A percentile compares a stretch with the other conserved stretches of the same genome.
Conservation (phyloP, 2,888 invertebrate species). For the Stenolophus ochropezus region DNA sequence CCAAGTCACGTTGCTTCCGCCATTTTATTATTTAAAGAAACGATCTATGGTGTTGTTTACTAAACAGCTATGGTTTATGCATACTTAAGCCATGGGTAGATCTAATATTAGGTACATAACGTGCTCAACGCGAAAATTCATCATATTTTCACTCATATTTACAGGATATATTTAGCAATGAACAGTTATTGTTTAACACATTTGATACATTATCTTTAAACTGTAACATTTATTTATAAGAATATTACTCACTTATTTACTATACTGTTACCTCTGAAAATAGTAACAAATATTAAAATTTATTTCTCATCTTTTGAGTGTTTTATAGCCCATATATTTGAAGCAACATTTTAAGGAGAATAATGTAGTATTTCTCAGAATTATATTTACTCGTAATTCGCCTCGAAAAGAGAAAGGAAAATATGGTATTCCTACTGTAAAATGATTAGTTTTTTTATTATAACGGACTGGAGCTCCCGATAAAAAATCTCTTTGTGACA, state of each 20-base stretch:
- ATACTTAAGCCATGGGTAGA: not conserved
- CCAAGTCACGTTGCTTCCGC: slow-evolving; percentile 25
- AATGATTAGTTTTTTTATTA: not conserved
- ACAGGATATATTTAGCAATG: not conserved
- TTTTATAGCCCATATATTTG: too few species aligned
- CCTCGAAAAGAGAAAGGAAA: not conserved
- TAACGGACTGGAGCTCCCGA: not conserved
- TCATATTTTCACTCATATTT: not conserved
- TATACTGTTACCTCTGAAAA: too few species aligned
- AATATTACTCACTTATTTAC: too few species aligned
- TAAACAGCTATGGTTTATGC: slow-evolving; percentile 5
- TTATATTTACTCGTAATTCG: not conserved
- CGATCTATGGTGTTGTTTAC: slow-evolving; percentile 1
- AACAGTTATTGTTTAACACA: not conserved
- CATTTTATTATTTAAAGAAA: slow-evolving; percentile 31
- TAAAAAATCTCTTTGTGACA: not conserved
- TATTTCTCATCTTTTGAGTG: too few species aligned
- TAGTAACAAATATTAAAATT: too few species aligned
- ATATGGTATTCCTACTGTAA: not conserved
- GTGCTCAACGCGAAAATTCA: slow-evolving; percentile 1
- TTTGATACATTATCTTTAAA: too few species aligned
- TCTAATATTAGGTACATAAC: slow-evolving; percentile 4
- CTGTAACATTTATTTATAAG: too few species aligned
- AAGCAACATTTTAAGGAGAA: too few species aligned
- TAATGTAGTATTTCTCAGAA: not conserved